Percentiles rank a stretch among this genome's conserved stretches.
phyloP scores from a whole-genome alignment of 2,797 vertebrate genomes.

The Apodemus agrarius region DNA sequence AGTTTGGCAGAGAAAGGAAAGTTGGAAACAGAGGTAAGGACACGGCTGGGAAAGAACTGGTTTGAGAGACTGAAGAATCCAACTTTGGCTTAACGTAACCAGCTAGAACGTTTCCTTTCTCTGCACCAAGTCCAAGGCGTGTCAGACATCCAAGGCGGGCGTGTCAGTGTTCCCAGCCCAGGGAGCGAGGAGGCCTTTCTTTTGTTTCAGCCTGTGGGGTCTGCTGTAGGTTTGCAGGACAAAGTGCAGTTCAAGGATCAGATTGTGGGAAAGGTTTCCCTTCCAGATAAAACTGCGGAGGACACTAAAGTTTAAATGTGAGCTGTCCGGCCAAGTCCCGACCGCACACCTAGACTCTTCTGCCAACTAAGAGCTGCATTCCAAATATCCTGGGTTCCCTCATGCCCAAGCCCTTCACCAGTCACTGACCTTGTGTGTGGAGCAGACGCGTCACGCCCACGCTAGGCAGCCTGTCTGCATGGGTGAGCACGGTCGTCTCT shows the following conservation, averaged over 20 bases:
- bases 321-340: not conserved
- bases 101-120: conserved; percentile 35
- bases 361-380: not conserved
- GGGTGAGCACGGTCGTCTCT: not conserved
- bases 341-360: not conserved
- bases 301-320: not conserved
- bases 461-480: not conserved
- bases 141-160: not conserved
- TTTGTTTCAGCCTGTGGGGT: not conserved
- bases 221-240: not conserved
- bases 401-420: not conserved
- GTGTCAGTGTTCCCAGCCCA: not conserved
- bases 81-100: not conserved
- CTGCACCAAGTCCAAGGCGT: not conserved
- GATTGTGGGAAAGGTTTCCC: conserved; percentile 60
- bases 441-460: not conserved
- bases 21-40: conserved; percentile 34
- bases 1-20: conserved; percentile 46
- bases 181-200: conserved; percentile 17
- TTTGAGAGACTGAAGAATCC: not conserved
- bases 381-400: not conserved
- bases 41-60: conserved; percentile 39
- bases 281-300: not conserved
- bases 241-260: conserved; percentile 40
- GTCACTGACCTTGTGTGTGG: not conserved